phyloP scores from a whole-genome alignment of 2,888 invertebrate genomes.

The Gryllus longicercus region DNA sequence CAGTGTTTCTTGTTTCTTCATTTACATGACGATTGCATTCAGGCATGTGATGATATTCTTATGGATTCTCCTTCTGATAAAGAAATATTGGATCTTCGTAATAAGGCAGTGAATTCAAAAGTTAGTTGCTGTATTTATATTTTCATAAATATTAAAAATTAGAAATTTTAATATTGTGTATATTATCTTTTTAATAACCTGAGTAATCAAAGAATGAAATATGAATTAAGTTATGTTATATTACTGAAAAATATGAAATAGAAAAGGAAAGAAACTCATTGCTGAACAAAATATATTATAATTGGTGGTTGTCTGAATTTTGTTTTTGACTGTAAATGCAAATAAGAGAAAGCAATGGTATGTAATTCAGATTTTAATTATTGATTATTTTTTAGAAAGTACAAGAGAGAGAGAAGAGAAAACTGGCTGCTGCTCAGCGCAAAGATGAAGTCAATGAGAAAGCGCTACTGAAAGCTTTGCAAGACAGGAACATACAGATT shows the following conservation, averaged over 20 bases:
- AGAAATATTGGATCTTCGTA: slow-evolving; percentile 54
- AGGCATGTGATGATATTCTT: slow-evolving; percentile 68
- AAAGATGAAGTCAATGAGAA: slow-evolving; percentile 50
- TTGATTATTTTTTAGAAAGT: slow-evolving; percentile 29
- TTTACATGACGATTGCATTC: slow-evolving; percentile 66
- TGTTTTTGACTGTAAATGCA: too few species aligned
- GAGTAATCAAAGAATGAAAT: slow-evolving; percentile 51
- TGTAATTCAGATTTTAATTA: too few species aligned
- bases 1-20: slow-evolving; percentile 65
- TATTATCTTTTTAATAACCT: slow-evolving; percentile 23
- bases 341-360: too few species aligned
- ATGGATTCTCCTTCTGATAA: slow-evolving; percentile 55
- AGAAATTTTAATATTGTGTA: neutral
- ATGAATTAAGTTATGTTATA: too few species aligned
- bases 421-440: slow-evolving; percentile 17
- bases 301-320: too few species aligned
- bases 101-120: slow-evolving; percentile 52
- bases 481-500: slow-evolving; percentile 47
- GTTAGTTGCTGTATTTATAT: slow-evolving; percentile 43
- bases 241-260: slow-evolving; percentile 52
- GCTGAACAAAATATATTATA: too few species aligned
- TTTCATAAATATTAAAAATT: neutral
- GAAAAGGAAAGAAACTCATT: neutral
- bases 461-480: slow-evolving; percentile 49
- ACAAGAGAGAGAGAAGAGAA: slow-evolving; percentile 35